phyloP scores from a whole-genome alignment of 2,888 invertebrate species.

The Brachypterus glaber region DNA sequence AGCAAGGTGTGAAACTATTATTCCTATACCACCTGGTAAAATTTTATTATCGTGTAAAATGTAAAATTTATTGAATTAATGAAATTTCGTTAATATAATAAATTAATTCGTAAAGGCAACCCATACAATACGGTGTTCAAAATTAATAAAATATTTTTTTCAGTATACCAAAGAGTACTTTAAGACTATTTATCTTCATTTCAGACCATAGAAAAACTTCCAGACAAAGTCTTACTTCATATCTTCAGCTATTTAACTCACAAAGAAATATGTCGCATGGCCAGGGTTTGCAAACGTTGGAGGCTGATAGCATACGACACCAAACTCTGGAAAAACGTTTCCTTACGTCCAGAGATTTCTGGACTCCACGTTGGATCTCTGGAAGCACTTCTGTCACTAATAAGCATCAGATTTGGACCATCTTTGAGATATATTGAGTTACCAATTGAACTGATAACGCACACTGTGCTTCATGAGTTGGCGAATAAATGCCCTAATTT shows the following conservation, averaged over 20 bases:
- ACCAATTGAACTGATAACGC: conserved; percentile 93
- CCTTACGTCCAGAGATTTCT: conserved; percentile 91
- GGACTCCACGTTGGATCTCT: conserved; percentile 85
- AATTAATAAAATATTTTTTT: too few relatives aligned
- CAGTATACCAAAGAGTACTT: too few relatives aligned
- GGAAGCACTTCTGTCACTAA: conserved; percentile 77
- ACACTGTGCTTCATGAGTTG: conserved; percentile 92
- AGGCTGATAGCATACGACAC: conserved; percentile 92
- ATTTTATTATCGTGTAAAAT: too few relatives aligned
- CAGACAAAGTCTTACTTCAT: conserved; percentile 90
- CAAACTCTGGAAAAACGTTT: conserved; percentile 90
- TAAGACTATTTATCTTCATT: conserved; percentile 23
- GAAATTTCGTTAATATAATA: too few relatives aligned
- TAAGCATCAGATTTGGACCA: conserved; percentile 80
- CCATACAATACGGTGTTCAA: too few relatives aligned
- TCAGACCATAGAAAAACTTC: conserved; percentile 91
- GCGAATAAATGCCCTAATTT: conserved; percentile 93
- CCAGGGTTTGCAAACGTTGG: conserved; percentile 94
- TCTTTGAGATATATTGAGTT: conserved; percentile 86
- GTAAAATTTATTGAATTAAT: too few relatives aligned
- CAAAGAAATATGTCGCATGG: conserved; percentile 87
- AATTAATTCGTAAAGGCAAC: too few relatives aligned
- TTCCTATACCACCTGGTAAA: too few relatives aligned
- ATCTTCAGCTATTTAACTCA: conserved; percentile 92
- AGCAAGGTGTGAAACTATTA: too few relatives aligned